Percentiles rank a stretch among this genome's conserved stretches.
phyloP scores from a whole-genome alignment of 1,140 invertebrate species.

The Apolygus lucorum region DNA sequence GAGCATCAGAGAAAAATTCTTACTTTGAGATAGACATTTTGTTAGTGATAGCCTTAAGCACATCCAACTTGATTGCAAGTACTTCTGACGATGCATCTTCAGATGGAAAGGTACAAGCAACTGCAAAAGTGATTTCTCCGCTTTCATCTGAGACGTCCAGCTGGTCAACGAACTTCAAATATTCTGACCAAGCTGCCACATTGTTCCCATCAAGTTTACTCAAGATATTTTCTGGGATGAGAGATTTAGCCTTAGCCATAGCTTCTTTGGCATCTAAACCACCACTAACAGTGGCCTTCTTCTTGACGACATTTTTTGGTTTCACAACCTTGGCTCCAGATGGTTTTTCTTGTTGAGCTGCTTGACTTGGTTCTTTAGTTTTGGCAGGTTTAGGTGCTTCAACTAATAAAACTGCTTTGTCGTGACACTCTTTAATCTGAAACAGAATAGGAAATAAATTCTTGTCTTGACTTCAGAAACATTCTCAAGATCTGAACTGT shows the following conservation, averaged over 20 bases:
- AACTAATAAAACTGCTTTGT: slow-evolving; percentile 79
- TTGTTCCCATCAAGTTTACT: neutral
- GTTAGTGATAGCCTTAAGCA: neutral
- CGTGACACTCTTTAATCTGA: slow-evolving; percentile 83
- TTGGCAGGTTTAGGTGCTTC: slow-evolving; percentile 41
- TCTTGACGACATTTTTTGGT: neutral
- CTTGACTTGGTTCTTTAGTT: neutral
- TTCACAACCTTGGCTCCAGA: neutral
- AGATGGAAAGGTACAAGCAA: neutral
- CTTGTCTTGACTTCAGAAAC: neutral
- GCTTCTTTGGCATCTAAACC: neutral
- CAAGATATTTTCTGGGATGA: neutral
- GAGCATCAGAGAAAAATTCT: too few species aligned
- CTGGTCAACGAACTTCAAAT: neutral
- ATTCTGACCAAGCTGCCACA: neutral
- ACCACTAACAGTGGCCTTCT: neutral
- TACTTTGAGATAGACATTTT: neutral
- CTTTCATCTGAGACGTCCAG: neutral
- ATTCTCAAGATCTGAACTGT: neutral
- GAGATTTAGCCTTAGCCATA: neutral
- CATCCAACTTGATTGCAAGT: neutral
- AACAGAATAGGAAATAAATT: slow-evolving; percentile 15
- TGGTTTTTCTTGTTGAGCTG: neutral
- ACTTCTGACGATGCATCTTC: neutral
- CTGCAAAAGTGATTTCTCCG: neutral